Conservation (phyloP, 2,888 invertebrate genomes). For the Operophtera brumata region DNA sequence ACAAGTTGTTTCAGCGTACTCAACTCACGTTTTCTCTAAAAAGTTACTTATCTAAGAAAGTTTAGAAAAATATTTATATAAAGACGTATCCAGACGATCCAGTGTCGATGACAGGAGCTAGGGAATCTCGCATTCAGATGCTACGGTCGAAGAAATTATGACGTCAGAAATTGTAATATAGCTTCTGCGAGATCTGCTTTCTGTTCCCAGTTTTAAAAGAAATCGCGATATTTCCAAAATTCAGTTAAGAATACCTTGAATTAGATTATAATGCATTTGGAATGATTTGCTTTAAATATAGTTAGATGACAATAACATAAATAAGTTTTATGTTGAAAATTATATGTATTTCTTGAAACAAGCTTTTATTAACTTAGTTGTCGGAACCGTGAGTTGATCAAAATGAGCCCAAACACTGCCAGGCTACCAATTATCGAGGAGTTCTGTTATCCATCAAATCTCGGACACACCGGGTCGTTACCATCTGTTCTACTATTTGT, state of each 20-base stretch:
- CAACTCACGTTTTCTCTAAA: slow-evolving; percentile 1
- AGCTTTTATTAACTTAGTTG: too few species aligned
- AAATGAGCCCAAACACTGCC: too few species aligned
- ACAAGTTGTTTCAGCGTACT: slow-evolving; percentile 13
- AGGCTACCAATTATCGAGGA: too few species aligned
- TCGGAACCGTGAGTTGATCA: too few species aligned
- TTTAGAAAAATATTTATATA: slow-evolving; percentile 15
- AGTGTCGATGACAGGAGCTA: slow-evolving; percentile 22
- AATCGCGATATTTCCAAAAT: background rate
- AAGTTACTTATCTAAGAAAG: slow-evolving; percentile 4
- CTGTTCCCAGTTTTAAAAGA: slow-evolving; percentile 1
- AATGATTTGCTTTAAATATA: background rate
- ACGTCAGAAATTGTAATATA: slow-evolving; percentile 9
- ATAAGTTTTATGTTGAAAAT: too few species aligned
- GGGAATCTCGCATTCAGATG: slow-evolving; percentile 17
- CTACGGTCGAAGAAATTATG: slow-evolving; percentile 16
- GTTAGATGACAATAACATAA: too few species aligned
- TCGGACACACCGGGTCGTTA: too few species aligned
- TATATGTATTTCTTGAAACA: too few species aligned
- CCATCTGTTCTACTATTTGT: too few species aligned
- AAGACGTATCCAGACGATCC: slow-evolving; percentile 10
- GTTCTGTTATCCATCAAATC: too few species aligned
- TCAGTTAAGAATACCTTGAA: background rate
- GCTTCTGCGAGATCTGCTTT: background rate
- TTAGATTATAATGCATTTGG: background rate